A percentile compares a stretch with the other conserved stretches of the same genome.
phyloP scores from a whole-genome alignment of 23 tunicate species.

The Ascidia mentula region DNA sequence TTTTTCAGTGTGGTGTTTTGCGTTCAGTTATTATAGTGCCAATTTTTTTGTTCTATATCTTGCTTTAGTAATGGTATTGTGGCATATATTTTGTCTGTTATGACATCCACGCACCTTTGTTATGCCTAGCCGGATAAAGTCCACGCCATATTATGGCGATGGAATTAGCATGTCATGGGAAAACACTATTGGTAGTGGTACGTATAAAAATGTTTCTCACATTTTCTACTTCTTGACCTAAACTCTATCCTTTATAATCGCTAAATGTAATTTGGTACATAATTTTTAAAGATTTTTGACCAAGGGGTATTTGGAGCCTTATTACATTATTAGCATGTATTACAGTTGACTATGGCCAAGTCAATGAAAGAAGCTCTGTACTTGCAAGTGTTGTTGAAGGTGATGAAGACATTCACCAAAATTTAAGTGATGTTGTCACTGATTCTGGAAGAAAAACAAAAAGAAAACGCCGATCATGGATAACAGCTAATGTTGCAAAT shows the following conservation, averaged over 20 bases:
- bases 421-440: not conserved
- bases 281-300: too few relatives aligned
- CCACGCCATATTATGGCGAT: not conserved
- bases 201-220: not conserved
- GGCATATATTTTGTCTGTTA: not conserved
- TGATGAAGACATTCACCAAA: constrained; percentile 7
- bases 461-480: constrained; percentile 31
- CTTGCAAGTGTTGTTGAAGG: not conserved
- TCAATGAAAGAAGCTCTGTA: constrained; percentile 27
- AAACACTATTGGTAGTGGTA: not conserved
- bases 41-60: too few relatives aligned
- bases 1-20: too few relatives aligned
- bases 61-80: too few relatives aligned
- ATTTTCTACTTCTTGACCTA: not conserved
- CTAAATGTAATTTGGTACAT: too few relatives aligned
- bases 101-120: not conserved
- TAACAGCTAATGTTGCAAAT: constrained; percentile 59
- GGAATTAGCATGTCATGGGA: not conserved
- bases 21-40: too few relatives aligned
- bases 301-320: too few relatives aligned
- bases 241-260: too few relatives aligned
- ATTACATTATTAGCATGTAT: too few relatives aligned
- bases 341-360: constrained; percentile 42
- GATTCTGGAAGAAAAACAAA: constrained; percentile 31
- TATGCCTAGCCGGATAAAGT: not conserved